Evolutionary conservation across 2,888 invertebrate species (phyloP), one percentile per base, ranked within the genome.

Genomic region (Polydrusus tereticollis): DNA sequence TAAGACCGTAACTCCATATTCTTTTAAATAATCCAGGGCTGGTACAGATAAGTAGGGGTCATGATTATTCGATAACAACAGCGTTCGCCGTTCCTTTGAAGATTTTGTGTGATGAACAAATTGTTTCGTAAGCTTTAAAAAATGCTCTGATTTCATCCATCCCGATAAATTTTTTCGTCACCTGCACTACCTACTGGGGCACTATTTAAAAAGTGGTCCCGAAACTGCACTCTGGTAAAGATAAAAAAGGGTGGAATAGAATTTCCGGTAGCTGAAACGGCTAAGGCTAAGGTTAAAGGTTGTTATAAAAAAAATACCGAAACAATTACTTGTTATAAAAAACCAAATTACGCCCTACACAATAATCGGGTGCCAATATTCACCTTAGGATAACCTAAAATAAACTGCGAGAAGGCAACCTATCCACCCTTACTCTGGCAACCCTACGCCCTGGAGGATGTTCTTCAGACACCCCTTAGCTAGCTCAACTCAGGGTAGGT

Each of bases 211-310:
- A 76, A 73, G 57, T 76, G 73, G 47, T 70, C 69, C 8, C 62
- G 29, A 52, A 60, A 80, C 59, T 76, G 66, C 59, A 79, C 77
- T 10, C 81, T 74, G 0, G 83, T 83, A 76, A 84, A 83, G 12
- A 85, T 73, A 55, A 84, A 80, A 18, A 81, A 73, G n/a, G 82
- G 82, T 14, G 83, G 82, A 66, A 83, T 74, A 26, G n/a, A n/a
- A n/a, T n/a, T n/a, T n/a, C n/a, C n/a, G n/a, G n/a, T n/a, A n/a
- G n/a, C n/a, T n/a, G n/a, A 50, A n/a, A 64, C 64, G 2, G 58
- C 58, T 6, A 33, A 1, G 8, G 58, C 33, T 33, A 58, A 36
- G 14, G 58, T 58, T 7, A 62, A 43, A 5, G 45, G 21, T 21
- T n/a, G n/a, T n/a, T n/a, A n/a, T n/a, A n/a, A n/a, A n/a, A n/a